Evolutionary conservation across 2,888 invertebrate genomes (phyloP).

Genomic region (Caenorhabditis drosophilae): DNA sequence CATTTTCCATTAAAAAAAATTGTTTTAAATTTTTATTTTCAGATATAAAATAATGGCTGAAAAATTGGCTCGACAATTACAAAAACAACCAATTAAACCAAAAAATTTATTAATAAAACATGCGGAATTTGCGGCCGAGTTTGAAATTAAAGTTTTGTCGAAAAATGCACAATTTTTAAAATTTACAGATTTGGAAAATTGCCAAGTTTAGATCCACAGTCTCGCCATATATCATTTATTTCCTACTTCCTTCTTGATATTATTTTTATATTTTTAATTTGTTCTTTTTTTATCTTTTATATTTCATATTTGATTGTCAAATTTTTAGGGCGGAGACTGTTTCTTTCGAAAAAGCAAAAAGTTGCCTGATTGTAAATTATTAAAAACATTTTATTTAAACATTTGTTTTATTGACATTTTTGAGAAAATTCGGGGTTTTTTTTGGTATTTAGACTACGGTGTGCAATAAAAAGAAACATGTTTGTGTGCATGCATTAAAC

Average conservation of each 20-base stretch:
- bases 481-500: too few species aligned
- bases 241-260: not conserved
- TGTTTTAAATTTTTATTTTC: not conserved
- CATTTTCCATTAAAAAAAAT: too few species aligned
- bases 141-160: not conserved
- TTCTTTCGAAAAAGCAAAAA: too few species aligned
- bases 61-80: not conserved
- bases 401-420: too few species aligned
- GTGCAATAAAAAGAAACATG: too few species aligned
- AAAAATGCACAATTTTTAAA: not conserved
- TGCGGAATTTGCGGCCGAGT: not conserved
- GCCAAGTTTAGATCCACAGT: not conserved
- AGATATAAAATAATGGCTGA: not conserved
- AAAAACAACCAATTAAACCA: constrained; percentile 1
- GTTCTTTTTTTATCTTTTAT: too few species aligned
- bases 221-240: not conserved
- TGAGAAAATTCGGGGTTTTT: too few species aligned
- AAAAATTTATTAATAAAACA: not conserved
- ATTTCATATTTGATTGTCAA: too few species aligned
- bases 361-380: too few species aligned
- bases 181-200: not conserved
- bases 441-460: too few species aligned
- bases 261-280: not conserved
- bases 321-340: too few species aligned
- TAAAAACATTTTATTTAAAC: too few species aligned